Base-by-base conservation (phyloP, 1,140 invertebrate species). In the Bombus consobrinus region DNA sequence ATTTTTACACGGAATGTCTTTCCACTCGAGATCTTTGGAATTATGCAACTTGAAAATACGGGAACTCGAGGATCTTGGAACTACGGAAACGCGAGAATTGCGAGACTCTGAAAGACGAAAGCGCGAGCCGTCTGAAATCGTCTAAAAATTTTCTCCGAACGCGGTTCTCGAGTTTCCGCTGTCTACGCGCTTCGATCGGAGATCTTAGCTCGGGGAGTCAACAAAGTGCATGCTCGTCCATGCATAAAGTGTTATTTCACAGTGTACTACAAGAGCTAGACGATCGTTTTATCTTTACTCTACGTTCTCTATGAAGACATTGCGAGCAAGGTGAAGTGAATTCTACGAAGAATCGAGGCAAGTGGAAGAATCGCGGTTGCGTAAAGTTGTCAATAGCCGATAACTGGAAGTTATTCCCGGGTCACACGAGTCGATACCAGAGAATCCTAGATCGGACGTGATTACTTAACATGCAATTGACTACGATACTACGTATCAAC, bases 401-500 rank as follows among this genome's bases (percentile, higher is more conserved):
- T 39, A n/a, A 64, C 15, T 78, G 37, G 0, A 69, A 47, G n/a
- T 37, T 47, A 79, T 43, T 69, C 28, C 5, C 34, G 39, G 64
- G 47, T 84, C 75, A 47, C 4, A 6, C 47, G 10, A 72, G 37
- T 41, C 22, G 47, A 84, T 37, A n/a, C 28, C 10, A n/a, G 32
- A 28, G 47, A 59, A 72, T 81, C 37, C 39, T 79, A 37, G 37
- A 32, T 59, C 39, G 39, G 80, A 62, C 28, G 32, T 69, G 64
- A 84, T 82, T 84, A 79, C 57, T 80, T 73, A 71, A 80, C 83
- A 85, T 72, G 77, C 83, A 85, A 85, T 72, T 80, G 41, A 41
- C 57, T 34, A 85, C 83, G 28, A 84, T 84, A 62, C 83, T 64
- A 80, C 47, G 75, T 32, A 71, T 84, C 25, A 25, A 37, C 1